phyloP scores from a whole-genome alignment of 2,797 vertebrate species.

The Melanotaenia nigrans region DNA sequence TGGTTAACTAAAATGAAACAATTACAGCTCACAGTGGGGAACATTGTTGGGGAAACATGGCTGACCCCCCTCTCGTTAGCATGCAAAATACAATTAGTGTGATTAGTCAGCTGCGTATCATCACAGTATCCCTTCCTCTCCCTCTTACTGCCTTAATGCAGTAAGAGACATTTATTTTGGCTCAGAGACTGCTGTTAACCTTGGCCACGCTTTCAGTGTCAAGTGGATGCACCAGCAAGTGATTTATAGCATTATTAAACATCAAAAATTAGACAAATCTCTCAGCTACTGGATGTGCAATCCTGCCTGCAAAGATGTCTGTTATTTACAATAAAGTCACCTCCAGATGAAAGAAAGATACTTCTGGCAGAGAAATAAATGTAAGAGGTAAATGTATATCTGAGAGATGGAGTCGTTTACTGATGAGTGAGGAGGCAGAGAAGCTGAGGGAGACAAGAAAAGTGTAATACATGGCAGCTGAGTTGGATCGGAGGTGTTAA shows the following conservation, averaged over 20 bases:
- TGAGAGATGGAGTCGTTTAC: conserved; percentile 17
- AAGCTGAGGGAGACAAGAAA: neutral
- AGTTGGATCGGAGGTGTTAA: conserved; percentile 39
- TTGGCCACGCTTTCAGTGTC: conserved; percentile 54
- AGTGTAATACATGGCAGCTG: conserved; percentile 12
- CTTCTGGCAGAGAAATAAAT: conserved; percentile 1
- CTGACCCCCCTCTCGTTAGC: conserved; percentile 66
- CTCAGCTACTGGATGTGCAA: conserved; percentile 10
- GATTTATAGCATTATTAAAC: conserved; percentile 59
- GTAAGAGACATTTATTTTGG: conserved; percentile 48
- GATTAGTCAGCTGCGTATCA: conserved; percentile 60
- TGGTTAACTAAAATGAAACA: neutral
- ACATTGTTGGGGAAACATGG: conserved; percentile 56
- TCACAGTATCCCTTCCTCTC: conserved; percentile 41
- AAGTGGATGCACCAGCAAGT: conserved; percentile 25
- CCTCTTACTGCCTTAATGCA: conserved; percentile 46
- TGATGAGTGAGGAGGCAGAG: conserved; percentile 13
- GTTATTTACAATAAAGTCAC: conserved; percentile 41
- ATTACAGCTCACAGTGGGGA: conserved; percentile 32
- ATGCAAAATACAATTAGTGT: conserved; percentile 75
- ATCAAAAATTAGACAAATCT: conserved; percentile 33
- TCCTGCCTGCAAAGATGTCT: neutral
- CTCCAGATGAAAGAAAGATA: conserved; percentile 35
- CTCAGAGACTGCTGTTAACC: conserved; percentile 47
- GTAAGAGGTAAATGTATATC: conserved; percentile 9